phyloP scores from a whole-genome alignment of 1,140 invertebrate species.

The Drosophila elegans region DNA sequence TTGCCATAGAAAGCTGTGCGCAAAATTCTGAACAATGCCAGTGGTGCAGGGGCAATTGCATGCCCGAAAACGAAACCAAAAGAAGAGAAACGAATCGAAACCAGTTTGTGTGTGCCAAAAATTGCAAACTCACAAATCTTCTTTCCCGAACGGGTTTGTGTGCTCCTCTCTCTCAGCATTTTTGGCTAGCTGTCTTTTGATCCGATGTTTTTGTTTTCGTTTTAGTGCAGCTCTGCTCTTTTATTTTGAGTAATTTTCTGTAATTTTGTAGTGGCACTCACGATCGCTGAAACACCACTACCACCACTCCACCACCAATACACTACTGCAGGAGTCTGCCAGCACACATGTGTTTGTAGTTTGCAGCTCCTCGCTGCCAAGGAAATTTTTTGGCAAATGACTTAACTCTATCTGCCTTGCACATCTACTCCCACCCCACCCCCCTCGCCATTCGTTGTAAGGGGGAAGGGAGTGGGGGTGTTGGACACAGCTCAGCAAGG shows the following conservation, averaged over 20 bases:
- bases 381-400: constrained; percentile 78
- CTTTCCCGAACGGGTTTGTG: constrained; percentile 40
- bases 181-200: constrained; percentile 6
- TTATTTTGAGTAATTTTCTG: constrained; percentile 67
- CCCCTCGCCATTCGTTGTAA: background rate
- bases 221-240: constrained; percentile 25
- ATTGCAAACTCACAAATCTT: constrained; percentile 77
- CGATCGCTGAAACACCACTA: constrained; percentile 16
- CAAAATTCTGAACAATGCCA: constrained; percentile 40
- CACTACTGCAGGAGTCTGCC: constrained; percentile 45
- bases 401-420: constrained; percentile 65
- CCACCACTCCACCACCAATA: background rate
- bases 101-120: constrained; percentile 74
- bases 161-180: background rate
- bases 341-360: constrained; percentile 62
- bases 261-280: constrained; percentile 66
- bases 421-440: background rate
- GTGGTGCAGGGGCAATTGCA: constrained; percentile 11
- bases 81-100: constrained; percentile 14
- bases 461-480: background rate
- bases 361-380: constrained; percentile 8
- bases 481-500: constrained; percentile 4
- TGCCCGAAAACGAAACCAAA: background rate
- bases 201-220: constrained; percentile 8
- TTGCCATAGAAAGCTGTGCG: constrained; percentile 72